Percentiles rank a stretch among this genome's conserved stretches.
These are phyloP conservation scores for Pipra filicauda DNA, from an alignment of 2,113 vertebrate species.

Conservation along the genomic window DNA sequence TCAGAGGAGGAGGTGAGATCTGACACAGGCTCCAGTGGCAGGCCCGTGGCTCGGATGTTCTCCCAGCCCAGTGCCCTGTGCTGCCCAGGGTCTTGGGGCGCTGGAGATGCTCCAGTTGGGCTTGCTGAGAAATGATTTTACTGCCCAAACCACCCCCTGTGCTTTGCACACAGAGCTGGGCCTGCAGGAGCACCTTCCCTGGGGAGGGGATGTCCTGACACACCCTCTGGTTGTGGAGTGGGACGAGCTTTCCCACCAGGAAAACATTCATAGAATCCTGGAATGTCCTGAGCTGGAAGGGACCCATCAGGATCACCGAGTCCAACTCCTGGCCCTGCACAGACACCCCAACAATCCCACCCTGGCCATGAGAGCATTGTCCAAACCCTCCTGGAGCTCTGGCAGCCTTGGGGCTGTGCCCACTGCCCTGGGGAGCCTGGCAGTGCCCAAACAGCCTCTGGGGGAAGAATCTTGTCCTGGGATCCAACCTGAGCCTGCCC, in stretches of 20 bases:
- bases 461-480: no score
- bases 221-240: fast-evolving
- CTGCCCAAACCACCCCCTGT: fast-evolving
- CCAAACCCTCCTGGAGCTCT: no score
- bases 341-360: background rate
- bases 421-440: no score
- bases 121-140: background rate
- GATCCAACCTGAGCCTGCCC: no score
- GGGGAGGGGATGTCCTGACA: background rate
- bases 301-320: background rate
- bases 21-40: background rate
- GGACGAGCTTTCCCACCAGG: background rate
- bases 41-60: background rate
- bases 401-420: no score
- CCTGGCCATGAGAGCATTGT: background rate
- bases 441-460: no score
- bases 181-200: background rate
- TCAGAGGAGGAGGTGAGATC: no score
- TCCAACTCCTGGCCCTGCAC: background rate
- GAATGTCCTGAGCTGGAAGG: background rate
- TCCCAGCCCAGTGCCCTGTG: background rate
- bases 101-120: background rate
- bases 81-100: fast-evolving
- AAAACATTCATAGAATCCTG: background rate
- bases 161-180: fast-evolving